A percentile compares a stretch with the other conserved stretches of the same genome.
Conservation (phyloP, 35 echinoderm and acorn worm genomes). For the Ptychodera flava region DNA sequence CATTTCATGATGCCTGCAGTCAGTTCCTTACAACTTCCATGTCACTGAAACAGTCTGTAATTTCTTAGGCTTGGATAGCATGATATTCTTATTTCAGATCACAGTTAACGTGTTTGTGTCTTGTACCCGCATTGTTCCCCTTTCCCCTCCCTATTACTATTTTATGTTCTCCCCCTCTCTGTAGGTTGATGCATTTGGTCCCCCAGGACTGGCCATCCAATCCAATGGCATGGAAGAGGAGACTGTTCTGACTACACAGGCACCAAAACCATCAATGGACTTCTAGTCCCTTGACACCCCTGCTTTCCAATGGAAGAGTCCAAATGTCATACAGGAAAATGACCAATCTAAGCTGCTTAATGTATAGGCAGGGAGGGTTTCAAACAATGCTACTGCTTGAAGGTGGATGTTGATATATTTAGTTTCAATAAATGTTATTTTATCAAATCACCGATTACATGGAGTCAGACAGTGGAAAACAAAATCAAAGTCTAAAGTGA, state of each 20-base stretch:
- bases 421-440: too few relatives aligned
- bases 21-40: not conserved
- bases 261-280: not conserved
- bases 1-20: not conserved
- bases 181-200: conserved; percentile 98
- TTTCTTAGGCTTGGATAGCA: not conserved
- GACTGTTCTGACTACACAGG: not conserved
- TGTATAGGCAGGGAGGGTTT: too few relatives aligned
- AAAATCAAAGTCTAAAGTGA: too few relatives aligned
- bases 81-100: not conserved
- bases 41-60: not conserved
- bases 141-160: not conserved
- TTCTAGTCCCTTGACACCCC: not conserved
- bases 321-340: too few relatives aligned
- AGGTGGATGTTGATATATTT: too few relatives aligned
- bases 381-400: too few relatives aligned
- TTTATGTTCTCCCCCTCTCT: conserved; percentile 1
- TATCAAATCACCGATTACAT: too few relatives aligned
- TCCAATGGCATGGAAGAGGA: not conserved
- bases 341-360: too few relatives aligned
- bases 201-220: conserved; percentile 59
- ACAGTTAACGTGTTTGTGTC: not conserved
- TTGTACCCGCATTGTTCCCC: not conserved
- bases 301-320: too few relatives aligned
- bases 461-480: too few relatives aligned